These are phyloP conservation scores for Spodoptera litura DNA, from an alignment of 1,140 invertebrate species.

Conservation along the genomic window DNA sequence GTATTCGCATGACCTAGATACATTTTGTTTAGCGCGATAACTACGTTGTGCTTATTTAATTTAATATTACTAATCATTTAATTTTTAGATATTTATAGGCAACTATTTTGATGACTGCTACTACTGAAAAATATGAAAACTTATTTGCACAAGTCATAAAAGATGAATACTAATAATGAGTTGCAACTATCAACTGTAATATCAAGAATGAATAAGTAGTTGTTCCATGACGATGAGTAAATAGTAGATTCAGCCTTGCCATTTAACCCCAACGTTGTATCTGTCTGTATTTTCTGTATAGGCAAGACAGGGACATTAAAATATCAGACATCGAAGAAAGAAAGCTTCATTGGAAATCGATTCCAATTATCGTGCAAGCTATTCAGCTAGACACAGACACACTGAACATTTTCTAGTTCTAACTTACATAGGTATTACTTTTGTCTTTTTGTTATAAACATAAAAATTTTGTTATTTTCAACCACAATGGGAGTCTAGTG, in stretches of 20 bases:
- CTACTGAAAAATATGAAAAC: too few species aligned
- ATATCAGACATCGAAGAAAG: conserved; percentile 5
- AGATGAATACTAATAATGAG: background rate
- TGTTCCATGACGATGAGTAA: background rate
- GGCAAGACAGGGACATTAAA: background rate
- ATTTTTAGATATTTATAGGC: too few species aligned
- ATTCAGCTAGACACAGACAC: background rate
- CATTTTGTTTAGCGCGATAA: conserved; percentile 41
- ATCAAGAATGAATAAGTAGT: background rate
- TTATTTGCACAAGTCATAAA: background rate
- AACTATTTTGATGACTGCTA: too few species aligned
- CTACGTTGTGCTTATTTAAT: background rate
- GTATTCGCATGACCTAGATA: conserved; percentile 54
- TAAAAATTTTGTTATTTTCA: background rate
- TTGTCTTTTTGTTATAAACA: conserved; percentile 4
- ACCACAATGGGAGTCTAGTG: conserved; percentile 28
- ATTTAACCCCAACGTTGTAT: background rate
- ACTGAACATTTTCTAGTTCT: too few species aligned
- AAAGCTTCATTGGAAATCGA: conserved; percentile 21
- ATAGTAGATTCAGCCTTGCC: background rate
- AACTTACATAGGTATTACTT: too few species aligned
- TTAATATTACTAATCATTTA: background rate
- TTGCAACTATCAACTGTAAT: background rate
- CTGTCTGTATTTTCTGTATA: background rate
- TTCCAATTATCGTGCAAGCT: conserved; percentile 30